Percentiles rank a stretch among this genome's conserved stretches.
Evolutionary conservation across 2,888 invertebrate genomes (phyloP).

Genomic region (Drosophila picticornis): DNA sequence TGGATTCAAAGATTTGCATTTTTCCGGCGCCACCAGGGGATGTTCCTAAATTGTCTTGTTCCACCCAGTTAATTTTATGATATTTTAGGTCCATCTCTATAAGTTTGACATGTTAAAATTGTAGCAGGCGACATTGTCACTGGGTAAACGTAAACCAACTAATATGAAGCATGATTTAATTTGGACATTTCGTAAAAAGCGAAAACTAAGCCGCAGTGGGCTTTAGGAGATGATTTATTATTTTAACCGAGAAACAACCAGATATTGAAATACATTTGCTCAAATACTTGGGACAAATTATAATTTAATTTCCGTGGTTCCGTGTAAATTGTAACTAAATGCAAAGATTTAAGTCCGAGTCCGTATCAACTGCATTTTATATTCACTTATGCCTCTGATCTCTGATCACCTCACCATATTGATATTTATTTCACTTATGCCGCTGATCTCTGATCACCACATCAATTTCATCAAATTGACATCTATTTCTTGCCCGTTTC

Average conservation of each 20-base stretch:
- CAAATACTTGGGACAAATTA: too few relatives aligned
- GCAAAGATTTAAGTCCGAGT: background rate
- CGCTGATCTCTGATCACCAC: background rate
- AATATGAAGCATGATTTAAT: background rate
- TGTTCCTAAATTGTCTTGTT: background rate
- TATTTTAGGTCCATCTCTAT: background rate
- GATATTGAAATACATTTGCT: too few relatives aligned
- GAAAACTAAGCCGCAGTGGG: too few relatives aligned
- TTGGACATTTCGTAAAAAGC: background rate
- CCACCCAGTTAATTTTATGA: background rate
- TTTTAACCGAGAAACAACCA: background rate
- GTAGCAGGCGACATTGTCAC: background rate
- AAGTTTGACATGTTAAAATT: background rate
- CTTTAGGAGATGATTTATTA: background rate
- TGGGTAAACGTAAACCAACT: background rate
- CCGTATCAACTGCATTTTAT: background rate
- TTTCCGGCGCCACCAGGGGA: background rate
- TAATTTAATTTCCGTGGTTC: background rate
- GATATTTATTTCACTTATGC: background rate
- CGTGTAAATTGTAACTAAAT: background rate
- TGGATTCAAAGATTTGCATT: background rate
- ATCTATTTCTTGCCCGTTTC: background rate
- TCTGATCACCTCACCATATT: background rate
- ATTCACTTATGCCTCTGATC: background rate
- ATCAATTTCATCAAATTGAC: background rate